Evolutionary conservation across 2,797 vertebrate genomes (phyloP).

Genomic region (Microchirus variegatus): DNA sequence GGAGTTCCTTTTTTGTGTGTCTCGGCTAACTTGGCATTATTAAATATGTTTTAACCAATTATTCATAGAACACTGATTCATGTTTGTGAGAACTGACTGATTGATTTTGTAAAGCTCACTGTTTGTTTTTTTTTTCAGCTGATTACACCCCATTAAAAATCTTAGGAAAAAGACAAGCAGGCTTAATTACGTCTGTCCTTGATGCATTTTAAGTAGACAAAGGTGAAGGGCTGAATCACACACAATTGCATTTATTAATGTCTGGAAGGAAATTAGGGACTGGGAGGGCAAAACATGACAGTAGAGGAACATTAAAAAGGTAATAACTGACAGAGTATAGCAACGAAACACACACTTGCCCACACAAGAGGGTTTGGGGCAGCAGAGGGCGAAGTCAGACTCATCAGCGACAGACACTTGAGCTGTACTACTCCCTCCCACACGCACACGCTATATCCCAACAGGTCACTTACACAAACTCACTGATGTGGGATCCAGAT

Average conservation of each 20-base stretch:
- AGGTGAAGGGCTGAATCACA: conserved; percentile 49
- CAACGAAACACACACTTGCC: conserved; percentile 38
- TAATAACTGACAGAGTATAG: conserved; percentile 30
- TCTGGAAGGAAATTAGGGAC: conserved; percentile 26
- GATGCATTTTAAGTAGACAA: conserved; percentile 20
- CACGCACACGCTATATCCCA: conserved; percentile 44
- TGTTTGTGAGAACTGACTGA: conserved; percentile 8
- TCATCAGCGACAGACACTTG: conserved; percentile 54
- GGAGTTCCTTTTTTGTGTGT: conserved; percentile 18
- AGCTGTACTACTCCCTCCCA: conserved; percentile 58
- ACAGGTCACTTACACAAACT: conserved; percentile 42
- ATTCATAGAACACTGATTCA: conserved; percentile 10
- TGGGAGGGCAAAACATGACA: neutral
- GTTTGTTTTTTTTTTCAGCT: conserved; percentile 3
- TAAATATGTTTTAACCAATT: conserved; percentile 18
- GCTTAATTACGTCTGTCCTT: neutral
- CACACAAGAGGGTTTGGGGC: conserved; percentile 56
- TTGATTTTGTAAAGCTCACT: conserved; percentile 24
- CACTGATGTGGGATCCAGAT: conserved; percentile 19
- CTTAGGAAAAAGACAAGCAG: neutral
- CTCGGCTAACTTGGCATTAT: conserved; percentile 33
- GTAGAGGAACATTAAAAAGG: conserved; percentile 11
- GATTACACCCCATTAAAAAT: conserved; percentile 17
- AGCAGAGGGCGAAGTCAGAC: conserved; percentile 58
- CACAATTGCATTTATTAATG: conserved; percentile 46